Evolutionary conservation across 2,888 invertebrate species (phyloP).

Genomic region (Thysanoteuthis rhombus): DNA sequence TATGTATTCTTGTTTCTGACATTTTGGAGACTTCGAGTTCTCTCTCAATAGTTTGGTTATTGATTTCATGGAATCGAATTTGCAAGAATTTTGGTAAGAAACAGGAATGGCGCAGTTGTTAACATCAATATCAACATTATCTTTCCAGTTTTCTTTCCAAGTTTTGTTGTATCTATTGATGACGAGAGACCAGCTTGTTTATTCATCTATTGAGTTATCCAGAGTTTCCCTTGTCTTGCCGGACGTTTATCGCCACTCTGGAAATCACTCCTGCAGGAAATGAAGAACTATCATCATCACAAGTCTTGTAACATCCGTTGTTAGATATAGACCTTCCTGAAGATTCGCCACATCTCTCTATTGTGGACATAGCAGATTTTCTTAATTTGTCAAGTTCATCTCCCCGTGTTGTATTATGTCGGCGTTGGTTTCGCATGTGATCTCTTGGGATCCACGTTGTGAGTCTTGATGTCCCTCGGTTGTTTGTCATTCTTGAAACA

Average conservation of each 20-base stretch:
- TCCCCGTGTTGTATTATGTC: too few relatives aligned
- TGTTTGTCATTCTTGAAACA: too few relatives aligned
- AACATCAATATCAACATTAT: not conserved
- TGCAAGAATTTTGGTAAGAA: not conserved
- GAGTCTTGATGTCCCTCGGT: too few relatives aligned
- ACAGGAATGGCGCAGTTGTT: not conserved
- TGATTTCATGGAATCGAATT: not conserved
- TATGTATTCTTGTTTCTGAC: not conserved
- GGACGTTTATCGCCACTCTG: not conserved
- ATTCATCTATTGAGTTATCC: not conserved
- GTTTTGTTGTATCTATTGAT: not conserved
- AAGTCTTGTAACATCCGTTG: too few relatives aligned
- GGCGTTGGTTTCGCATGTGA: too few relatives aligned
- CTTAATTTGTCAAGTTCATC: too few relatives aligned
- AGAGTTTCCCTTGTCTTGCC: not conserved
- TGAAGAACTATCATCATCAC: too few relatives aligned
- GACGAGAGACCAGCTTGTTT: not conserved
- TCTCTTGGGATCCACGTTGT: too few relatives aligned
- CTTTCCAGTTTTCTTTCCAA: not conserved
- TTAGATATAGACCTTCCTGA: too few relatives aligned
- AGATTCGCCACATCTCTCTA: too few relatives aligned
- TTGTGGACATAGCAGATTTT: too few relatives aligned
- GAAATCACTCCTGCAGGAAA: not conserved
- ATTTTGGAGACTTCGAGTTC: not conserved
- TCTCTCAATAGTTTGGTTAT: not conserved